Conservation (phyloP, 2,113 vertebrate species). For the Halichoeres trimaculatus region DNA sequence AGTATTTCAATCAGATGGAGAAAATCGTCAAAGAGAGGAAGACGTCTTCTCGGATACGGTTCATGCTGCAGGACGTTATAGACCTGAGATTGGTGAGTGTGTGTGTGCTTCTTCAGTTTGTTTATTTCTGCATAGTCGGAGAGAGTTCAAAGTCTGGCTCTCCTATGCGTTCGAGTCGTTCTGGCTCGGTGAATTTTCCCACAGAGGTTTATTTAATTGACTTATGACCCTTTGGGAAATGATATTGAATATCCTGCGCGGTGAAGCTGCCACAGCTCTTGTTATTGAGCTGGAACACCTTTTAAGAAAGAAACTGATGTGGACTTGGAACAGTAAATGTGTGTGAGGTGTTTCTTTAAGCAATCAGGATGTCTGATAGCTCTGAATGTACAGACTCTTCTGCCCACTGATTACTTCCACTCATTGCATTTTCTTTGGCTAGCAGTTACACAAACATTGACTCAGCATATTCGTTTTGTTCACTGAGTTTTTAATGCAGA, state of each 20-base stretch:
- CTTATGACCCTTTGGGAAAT: conserved; percentile 11
- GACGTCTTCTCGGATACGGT: conserved; percentile 96
- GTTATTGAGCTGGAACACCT: background rate
- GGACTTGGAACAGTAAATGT: too few relatives aligned
- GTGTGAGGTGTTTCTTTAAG: too few relatives aligned
- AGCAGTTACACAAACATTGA: too few relatives aligned
- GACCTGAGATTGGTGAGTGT: conserved; percentile 94
- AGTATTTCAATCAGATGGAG: conserved; percentile 99
- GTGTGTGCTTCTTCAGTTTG: conserved; percentile 54
- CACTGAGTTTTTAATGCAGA: too few relatives aligned
- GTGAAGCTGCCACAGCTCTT: background rate
- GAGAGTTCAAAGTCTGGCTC: background rate
- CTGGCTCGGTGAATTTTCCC: background rate
- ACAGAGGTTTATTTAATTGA: conserved; percentile 23
- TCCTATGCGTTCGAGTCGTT: background rate
- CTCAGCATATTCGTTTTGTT: too few relatives aligned
- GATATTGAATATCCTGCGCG: background rate
- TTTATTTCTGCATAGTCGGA: too few relatives aligned
- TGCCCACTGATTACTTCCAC: too few relatives aligned
- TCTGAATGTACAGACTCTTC: too few relatives aligned
- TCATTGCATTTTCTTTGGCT: too few relatives aligned
- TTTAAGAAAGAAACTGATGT: background rate
- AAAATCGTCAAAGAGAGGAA: conserved; percentile 99
- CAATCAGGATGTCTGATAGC: too few relatives aligned
- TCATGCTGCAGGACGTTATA: conserved; percentile 97